Evolutionary conservation across 2,113 vertebrate species (phyloP).

Genomic region (Elephantulus edwardii): DNA sequence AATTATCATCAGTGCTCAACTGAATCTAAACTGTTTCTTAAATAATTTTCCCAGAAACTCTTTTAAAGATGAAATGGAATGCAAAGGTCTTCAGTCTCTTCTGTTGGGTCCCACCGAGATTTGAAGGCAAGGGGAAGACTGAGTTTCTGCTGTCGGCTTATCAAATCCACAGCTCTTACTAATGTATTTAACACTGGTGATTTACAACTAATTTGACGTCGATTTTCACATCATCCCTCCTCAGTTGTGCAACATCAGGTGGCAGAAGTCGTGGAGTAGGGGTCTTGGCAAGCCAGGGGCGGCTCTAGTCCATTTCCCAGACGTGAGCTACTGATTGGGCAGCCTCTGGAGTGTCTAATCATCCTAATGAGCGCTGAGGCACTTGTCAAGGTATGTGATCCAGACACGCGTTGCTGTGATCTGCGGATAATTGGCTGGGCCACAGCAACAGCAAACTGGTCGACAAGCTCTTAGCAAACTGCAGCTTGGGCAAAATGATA

Average conservation of each 20-base stretch:
- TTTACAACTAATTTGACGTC: not conserved
- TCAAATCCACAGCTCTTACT: not conserved
- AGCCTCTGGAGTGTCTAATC: conserved; percentile 25
- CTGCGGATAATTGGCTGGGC: conserved; percentile 78
- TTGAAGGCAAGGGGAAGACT: not conserved
- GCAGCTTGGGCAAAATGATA: conserved; percentile 60
- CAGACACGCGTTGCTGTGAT: conserved; percentile 37
- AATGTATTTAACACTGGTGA: not conserved
- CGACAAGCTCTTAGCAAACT: conserved; percentile 63
- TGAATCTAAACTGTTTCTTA: not conserved
- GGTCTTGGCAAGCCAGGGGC: not conserved
- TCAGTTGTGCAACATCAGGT: not conserved
- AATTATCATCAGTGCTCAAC: not conserved
- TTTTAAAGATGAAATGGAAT: not conserved
- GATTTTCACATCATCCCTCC: accelerated
- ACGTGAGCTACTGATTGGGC: accelerated
- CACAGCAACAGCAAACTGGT: not conserved
- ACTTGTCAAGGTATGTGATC: conserved; percentile 31
- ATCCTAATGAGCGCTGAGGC: not conserved
- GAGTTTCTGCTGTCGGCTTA: not conserved
- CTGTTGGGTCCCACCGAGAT: accelerated
- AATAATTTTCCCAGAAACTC: not conserved
- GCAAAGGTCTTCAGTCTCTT: not conserved
- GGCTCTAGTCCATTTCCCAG: not conserved
- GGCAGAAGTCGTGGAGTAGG: not conserved